phyloP scores from a whole-genome alignment of 2,888 invertebrate species.

The Lasioglossum malachurum region DNA sequence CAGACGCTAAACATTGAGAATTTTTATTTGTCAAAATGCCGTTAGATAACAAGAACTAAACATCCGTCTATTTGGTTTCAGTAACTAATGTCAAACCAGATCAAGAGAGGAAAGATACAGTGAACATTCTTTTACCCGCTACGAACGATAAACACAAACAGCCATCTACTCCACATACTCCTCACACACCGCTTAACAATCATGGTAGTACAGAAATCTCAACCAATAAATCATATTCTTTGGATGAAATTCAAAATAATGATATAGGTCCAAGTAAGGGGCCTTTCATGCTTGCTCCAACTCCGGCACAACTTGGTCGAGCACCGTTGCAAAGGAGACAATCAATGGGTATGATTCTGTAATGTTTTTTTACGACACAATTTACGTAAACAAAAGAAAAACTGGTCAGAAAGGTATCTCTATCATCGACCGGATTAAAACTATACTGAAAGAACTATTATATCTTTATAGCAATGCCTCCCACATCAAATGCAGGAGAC shows the following conservation, averaged over 20 bases:
- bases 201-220: constrained; percentile 75
- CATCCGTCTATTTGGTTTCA: constrained; percentile 54
- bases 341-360: constrained; percentile 89
- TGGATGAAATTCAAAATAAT: constrained; percentile 78
- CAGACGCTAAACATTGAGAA: neutral
- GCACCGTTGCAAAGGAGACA: constrained; percentile 95
- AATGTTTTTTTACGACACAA: neutral
- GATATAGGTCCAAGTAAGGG: constrained; percentile 78
- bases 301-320: constrained; percentile 96
- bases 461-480: constrained; percentile 77
- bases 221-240: constrained; percentile 76
- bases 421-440: neutral
- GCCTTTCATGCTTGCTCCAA: constrained; percentile 94
- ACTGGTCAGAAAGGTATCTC: neutral
- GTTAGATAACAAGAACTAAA: neutral
- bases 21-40: neutral
- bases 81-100: constrained; percentile 79
- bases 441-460: neutral
- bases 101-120: constrained; percentile 77
- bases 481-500: constrained; percentile 79
- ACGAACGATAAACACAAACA: constrained; percentile 79
- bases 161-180: constrained; percentile 81
- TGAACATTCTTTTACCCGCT: constrained; percentile 69
- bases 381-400: neutral
- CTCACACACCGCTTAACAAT: constrained; percentile 80